Base-by-base conservation (phyloP, 2,113 vertebrate genomes). In the Oreochromis spilurus region DNA sequence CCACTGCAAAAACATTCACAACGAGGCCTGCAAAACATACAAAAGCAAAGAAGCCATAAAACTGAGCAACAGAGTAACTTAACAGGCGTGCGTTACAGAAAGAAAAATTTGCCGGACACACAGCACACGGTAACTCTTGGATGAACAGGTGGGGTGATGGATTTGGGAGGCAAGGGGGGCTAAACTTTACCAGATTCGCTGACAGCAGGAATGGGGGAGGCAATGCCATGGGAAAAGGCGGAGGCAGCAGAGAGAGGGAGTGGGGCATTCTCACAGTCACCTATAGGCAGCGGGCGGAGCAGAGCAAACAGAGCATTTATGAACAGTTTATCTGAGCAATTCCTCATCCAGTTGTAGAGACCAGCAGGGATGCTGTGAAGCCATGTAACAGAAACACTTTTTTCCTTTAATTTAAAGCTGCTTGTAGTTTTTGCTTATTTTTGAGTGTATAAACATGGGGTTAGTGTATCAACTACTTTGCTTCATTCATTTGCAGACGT, bases 141-240 rank as follows among this genome's bases (percentile, higher is more conserved):
- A 88, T 91, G 84, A 85, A 90, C n/a, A 84, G 43, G 88, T 65
- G 60, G 67, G 83, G 55, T 54, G 65, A 85, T 21, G 89, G 40
- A 88, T 87, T 84, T 83, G 89, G 92, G 57, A 87, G 57, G 82
- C 43, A 85, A 78, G 89, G 89, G 89, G 90, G 82, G 48, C 95
- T 95, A 92, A 95, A 96, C 96, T 92, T 97, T 96, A 96, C 96
- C 95, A 93, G 95, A 96, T 96, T 96, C 96, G 96, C 94, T 96
- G 96, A 93, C 93, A 95, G 96, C 93, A 96, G 96, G 95, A 95
- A 96, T 92, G 94, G 96, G 94, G 94, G 94, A 96, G 94, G 96
- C 95, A 96, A 96, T 95, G 91, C 96, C 96, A 96, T 95, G 94
- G 95, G 96, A 90, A 93, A 96, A 95, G 95, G 95, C 89, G 82